These are phyloP conservation scores for Drosophila merina DNA, from an alignment of 2,888 invertebrate species.

Conservation along the genomic window DNA sequence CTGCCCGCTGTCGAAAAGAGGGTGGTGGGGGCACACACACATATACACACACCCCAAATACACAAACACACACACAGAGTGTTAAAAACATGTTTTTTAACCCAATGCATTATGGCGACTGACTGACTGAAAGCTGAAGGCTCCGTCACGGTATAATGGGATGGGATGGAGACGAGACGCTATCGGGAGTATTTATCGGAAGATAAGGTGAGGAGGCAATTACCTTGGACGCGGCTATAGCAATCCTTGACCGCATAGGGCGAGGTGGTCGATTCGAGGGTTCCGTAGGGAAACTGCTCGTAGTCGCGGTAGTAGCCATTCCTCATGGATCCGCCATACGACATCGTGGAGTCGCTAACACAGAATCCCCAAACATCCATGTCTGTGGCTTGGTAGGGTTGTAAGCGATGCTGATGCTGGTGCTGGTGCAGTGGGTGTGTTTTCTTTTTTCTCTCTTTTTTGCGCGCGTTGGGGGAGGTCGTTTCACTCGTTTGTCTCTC, in stretches of 20 bases:
- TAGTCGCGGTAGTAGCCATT: constrained; percentile 85
- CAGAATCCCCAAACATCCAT: constrained; percentile 86
- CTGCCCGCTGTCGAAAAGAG: constrained; percentile 8
- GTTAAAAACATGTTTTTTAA: constrained; percentile 10
- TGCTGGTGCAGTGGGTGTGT: constrained; percentile 28
- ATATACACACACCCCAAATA: no score
- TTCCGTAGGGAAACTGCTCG: constrained; percentile 84
- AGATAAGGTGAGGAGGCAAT: constrained; percentile 10
- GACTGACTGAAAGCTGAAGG: constrained; percentile 50
- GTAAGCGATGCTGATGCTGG: constrained; percentile 29
- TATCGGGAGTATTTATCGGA: not conserved
- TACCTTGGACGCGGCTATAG: constrained; percentile 83
- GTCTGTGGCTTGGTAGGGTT: constrained; percentile 26
- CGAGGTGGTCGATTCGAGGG: constrained; percentile 76
- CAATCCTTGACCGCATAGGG: constrained; percentile 79
- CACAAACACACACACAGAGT: not conserved
- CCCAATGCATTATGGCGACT: not conserved
- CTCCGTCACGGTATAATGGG: not conserved
- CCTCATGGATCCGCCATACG: constrained; percentile 85
- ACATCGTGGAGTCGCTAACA: constrained; percentile 85
- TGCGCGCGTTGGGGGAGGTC: constrained; percentile 73
- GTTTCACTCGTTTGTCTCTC: constrained; percentile 66
- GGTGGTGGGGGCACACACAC: constrained; percentile 13
- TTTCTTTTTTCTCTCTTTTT: constrained; percentile 40
- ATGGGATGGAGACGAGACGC: not conserved